Evolutionary conservation across 2,888 invertebrate genomes (phyloP).

Genomic region (Flexamia atlantica): DNA sequence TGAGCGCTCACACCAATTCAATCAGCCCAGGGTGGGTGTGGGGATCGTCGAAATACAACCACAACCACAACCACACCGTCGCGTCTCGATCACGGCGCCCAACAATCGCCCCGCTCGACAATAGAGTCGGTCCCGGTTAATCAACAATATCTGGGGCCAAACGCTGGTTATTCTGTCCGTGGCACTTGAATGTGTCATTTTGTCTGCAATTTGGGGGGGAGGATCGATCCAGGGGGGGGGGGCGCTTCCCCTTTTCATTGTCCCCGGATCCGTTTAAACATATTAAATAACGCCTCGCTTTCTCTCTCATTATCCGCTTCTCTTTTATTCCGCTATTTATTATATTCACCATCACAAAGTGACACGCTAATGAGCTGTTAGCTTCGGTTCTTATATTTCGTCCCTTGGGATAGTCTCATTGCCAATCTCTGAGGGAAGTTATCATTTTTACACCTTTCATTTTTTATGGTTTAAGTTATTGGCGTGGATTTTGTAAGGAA

Average conservation of each 20-base stretch:
- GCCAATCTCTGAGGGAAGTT: neutral
- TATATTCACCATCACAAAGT: neutral
- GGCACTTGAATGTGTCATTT: conserved; percentile 57
- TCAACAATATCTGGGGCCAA: conserved; percentile 54
- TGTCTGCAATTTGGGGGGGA: conserved; percentile 48
- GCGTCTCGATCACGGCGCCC: neutral
- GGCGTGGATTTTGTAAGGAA: too few relatives aligned
- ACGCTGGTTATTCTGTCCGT: conserved; percentile 27
- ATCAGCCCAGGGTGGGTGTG: neutral
- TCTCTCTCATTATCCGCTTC: conserved; percentile 66
- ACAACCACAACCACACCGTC: neutral
- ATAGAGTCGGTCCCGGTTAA: conserved; percentile 21
- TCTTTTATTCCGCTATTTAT: conserved; percentile 20
- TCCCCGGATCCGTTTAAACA: conserved; percentile 53
- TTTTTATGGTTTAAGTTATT: neutral
- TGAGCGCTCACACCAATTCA: too few relatives aligned
- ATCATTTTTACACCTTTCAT: neutral
- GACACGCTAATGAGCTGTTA: conserved; percentile 38
- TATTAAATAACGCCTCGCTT: conserved; percentile 61
- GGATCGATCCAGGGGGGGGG: conserved; percentile 26
- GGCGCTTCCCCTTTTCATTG: conserved; percentile 23
- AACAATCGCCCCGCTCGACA: conserved; percentile 6
- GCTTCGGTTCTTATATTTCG: neutral
- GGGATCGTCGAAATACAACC: neutral
- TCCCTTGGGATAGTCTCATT: neutral